Percentiles rank a stretch among this genome's conserved stretches.
Conservation (phyloP, 2,888 invertebrate genomes). For the Cheilosia variabilis region DNA sequence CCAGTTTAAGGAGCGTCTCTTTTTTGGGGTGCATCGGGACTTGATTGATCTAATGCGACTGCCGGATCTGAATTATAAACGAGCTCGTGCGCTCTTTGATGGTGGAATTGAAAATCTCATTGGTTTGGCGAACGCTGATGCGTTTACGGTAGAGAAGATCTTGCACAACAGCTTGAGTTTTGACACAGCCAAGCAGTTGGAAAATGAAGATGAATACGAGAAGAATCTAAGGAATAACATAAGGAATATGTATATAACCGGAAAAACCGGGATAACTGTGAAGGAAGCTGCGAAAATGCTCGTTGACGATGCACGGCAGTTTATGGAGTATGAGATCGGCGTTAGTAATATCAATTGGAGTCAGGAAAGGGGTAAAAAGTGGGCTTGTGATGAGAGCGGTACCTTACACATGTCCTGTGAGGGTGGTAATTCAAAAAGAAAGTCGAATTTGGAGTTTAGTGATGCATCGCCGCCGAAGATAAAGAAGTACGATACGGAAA, state of each 20-base stretch:
- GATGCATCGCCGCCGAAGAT: conserved; percentile 48
- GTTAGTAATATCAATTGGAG: conserved; percentile 89
- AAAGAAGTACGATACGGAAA: neutral
- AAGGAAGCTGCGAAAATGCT: conserved; percentile 92
- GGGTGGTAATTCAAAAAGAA: conserved; percentile 59
- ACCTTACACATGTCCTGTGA: conserved; percentile 77
- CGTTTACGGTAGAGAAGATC: conserved; percentile 89
- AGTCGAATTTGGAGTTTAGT: neutral
- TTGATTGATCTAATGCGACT: conserved; percentile 95
- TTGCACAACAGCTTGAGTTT: conserved; percentile 92
- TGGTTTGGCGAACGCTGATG: conserved; percentile 90
- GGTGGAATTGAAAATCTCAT: conserved; percentile 91
- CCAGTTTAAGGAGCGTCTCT: conserved; percentile 96
- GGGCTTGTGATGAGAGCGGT: neutral
- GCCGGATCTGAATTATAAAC: conserved; percentile 91
- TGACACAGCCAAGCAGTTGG: conserved; percentile 90
- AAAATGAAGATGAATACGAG: conserved; percentile 88
- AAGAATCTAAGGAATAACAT: conserved; percentile 88
- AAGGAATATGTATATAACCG: conserved; percentile 91
- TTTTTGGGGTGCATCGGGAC: conserved; percentile 97
- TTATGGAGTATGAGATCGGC: conserved; percentile 90
- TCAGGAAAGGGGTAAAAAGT: conserved; percentile 27
- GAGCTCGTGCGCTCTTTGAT: conserved; percentile 93
- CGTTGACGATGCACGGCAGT: conserved; percentile 90
- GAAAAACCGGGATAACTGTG: conserved; percentile 91